Conservation (phyloP, 1,140 invertebrate genomes). For the Penaeus chinensis region DNA sequence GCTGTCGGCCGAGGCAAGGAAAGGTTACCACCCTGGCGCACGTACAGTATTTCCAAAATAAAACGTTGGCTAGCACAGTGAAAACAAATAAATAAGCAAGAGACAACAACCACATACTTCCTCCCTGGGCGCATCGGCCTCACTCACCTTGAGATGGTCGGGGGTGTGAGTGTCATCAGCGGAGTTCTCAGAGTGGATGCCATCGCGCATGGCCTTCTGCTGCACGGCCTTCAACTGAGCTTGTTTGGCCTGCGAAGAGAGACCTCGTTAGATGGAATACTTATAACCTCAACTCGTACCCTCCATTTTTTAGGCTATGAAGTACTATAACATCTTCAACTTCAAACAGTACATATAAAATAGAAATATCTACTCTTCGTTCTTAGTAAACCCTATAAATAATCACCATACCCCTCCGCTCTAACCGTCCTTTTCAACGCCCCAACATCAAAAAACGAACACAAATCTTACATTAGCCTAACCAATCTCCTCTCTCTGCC, state of each 20-base stretch:
- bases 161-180: constrained; percentile 46
- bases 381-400: no score
- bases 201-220: constrained; percentile 55
- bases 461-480: neutral
- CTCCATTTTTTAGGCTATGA: neutral
- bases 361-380: no score
- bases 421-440: neutral
- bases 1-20: neutral
- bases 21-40: neutral
- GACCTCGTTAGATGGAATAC: neutral
- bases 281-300: neutral
- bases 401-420: no score
- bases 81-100: neutral
- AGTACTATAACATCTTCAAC: neutral
- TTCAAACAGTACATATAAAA: neutral
- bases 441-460: neutral
- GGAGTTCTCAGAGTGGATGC: constrained; percentile 26
- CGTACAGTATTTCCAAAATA: neutral
- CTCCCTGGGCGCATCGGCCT: neutral
- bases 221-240: constrained; percentile 65
- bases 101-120: neutral
- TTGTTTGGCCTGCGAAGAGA: constrained; percentile 63
- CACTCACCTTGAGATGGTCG: constrained; percentile 53
- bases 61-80: neutral
- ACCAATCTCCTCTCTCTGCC: neutral